phyloP scores from a whole-genome alignment of 1,140 invertebrate species.

The Branchinecta lynchi region DNA sequence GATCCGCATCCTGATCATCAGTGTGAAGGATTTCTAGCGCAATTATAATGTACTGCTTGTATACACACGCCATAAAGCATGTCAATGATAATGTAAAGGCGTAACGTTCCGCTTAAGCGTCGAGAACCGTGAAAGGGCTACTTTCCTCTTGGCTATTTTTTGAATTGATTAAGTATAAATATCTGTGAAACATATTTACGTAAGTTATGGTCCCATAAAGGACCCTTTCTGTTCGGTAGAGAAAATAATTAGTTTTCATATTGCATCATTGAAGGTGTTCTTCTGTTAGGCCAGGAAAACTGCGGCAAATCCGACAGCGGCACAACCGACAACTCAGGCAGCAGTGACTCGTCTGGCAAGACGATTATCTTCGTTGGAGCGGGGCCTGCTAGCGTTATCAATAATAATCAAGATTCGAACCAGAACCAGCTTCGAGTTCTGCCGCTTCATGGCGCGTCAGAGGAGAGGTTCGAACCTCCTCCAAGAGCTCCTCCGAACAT shows the following conservation, averaged over 20 bases:
- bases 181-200: no score
- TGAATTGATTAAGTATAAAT: no score
- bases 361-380: conserved; percentile 40
- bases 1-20: no score
- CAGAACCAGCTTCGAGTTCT: neutral
- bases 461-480: neutral
- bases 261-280: conserved; percentile 14
- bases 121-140: no score
- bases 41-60: no score
- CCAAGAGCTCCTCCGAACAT: conserved; percentile 20
- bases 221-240: neutral
- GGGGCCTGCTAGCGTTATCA: neutral
- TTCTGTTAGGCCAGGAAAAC: conserved; percentile 26
- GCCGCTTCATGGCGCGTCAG: neutral
- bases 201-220: neutral
- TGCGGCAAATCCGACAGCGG: neutral
- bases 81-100: no score
- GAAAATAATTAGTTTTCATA: no score
- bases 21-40: no score
- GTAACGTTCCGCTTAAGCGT: no score
- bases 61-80: no score
- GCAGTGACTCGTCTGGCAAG: conserved; percentile 41
- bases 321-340: conserved; percentile 33
- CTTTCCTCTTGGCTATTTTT: no score
- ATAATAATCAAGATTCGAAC: neutral